Conservation (phyloP, 2,797 vertebrate species). For the Falco berigora region DNA sequence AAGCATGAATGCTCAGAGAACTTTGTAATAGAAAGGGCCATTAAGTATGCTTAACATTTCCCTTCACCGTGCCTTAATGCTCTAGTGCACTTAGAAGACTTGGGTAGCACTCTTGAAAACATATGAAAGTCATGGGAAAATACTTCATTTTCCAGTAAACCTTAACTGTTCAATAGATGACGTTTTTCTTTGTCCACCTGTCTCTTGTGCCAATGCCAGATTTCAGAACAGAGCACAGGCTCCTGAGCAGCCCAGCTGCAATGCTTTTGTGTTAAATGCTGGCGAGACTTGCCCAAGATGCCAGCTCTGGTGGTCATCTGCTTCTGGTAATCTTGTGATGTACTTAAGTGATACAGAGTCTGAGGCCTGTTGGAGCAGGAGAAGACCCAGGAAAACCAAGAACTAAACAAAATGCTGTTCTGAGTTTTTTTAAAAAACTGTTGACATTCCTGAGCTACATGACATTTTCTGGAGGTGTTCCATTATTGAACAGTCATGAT, state of each 20-base stretch:
- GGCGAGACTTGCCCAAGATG: background rate
- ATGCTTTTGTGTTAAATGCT: background rate
- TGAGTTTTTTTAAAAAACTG: background rate
- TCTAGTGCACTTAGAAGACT: background rate
- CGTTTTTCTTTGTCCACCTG: background rate
- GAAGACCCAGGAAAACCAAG: background rate
- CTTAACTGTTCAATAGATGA: background rate
- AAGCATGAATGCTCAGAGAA: background rate
- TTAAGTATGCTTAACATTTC: background rate
- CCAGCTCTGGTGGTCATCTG: background rate
- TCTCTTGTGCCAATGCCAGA: background rate
- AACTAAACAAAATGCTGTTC: background rate
- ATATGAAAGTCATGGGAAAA: background rate
- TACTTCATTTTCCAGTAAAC: background rate
- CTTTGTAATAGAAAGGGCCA: background rate
- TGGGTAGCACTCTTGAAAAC: background rate
- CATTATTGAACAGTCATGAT: background rate
- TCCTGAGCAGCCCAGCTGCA: background rate
- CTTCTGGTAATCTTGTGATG: background rate
- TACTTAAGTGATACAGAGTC: background rate
- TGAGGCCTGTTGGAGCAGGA: background rate
- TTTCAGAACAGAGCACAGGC: background rate
- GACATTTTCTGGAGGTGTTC: background rate
- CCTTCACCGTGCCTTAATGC: background rate
- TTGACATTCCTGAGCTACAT: accelerated